A percentile compares a stretch with the other conserved stretches of the same genome.
These are phyloP conservation scores for Blennius ocellaris DNA, from an alignment of 2,113 vertebrate genomes.

Conservation along the genomic window DNA sequence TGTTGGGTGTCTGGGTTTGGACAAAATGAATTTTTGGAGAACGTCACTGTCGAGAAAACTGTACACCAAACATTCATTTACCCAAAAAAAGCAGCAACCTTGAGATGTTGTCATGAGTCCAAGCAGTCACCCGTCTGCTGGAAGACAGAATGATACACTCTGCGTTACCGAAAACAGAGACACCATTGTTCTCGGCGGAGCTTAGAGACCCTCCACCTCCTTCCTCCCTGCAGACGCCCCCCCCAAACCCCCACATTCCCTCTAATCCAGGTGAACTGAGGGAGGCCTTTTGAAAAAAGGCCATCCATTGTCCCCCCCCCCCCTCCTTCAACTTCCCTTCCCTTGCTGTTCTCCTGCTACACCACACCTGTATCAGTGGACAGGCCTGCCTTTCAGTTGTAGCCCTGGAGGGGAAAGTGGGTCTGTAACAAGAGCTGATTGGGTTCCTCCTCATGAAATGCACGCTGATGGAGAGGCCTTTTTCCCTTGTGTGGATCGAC, in stretches of 20 bases:
- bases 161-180: conserved; percentile 61
- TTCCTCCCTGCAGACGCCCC: conserved; percentile 1
- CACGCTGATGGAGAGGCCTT: conserved; percentile 50
- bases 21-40: background rate
- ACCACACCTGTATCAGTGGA: conserved; percentile 74
- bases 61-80: background rate
- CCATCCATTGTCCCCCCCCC: conserved; percentile 61
- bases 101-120: conserved; percentile 23
- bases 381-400: conserved; percentile 64
- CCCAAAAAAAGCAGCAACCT: conserved; percentile 15
- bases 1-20: too few species aligned
- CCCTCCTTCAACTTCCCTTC: too few species aligned
- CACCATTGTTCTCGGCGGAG: conserved; percentile 65
- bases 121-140: conserved; percentile 45
- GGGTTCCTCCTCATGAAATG: conserved; percentile 55
- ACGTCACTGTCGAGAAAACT: background rate
- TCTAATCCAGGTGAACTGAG: conserved; percentile 67
- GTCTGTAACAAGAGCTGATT: conserved; percentile 71
- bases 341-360: background rate
- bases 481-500: conserved; percentile 31
- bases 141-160: conserved; percentile 53
- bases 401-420: conserved; percentile 60
- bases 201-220: conserved; percentile 44
- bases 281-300: conserved; percentile 60
- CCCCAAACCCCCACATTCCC: background rate